Evolutionary conservation across 37 sponge, comb jelly and placozoan species (phyloP), one percentile per base, ranked within the genome.

Genomic region (Cliona cf. orientalis): DNA sequence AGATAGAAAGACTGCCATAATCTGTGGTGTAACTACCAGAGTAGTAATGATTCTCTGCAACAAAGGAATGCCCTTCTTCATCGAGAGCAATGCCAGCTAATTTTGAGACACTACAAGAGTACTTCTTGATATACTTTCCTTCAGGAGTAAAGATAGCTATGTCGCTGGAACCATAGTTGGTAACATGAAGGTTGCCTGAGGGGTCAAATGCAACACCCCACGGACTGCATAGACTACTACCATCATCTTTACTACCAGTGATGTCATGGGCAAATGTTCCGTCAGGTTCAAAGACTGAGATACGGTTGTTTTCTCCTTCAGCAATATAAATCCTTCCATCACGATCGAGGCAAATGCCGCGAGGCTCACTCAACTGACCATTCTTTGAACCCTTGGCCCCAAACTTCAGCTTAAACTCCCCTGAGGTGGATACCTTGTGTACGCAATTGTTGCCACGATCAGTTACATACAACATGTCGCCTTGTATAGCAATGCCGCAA

Each of bases 141-240:
- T 87, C 81, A 21, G 67, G 31, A 22, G 67, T 42, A 44, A 87
- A 87, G 7, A 87, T 75, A 1, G 45, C 29, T 42, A 87, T 69
- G 25, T 37, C 58, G 44, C 45, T 55, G 43, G 35, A 42, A 5
- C 26, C 28, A 55, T 74, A 58, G 23, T 37, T 49, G 23, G 75
- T 75, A 58, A 80, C 81, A 67, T 80, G 81, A 23, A 80, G 68
- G 33, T 75, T 72, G 5, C 87, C 87, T 21, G 55, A 19, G 9
- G 55, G 40, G 41, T 74, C 87, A 53, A 87, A 74, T 35, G 87
- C 81, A 25, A 87, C 37, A 12, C 80, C 87, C 80, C 80, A 80
- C 2, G 87, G 87, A 46, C 59, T 61, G 46, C 21, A 43, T 2
- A 64, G 58, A 11, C 61, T 58, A n/a, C n/a, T n/a, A n/a, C n/a